A percentile compares a stretch with the other conserved stretches of the same genome.
Conservation (phyloP, 53 echinoderm and acorn worm species). For the Astropecten irregularis region DNA sequence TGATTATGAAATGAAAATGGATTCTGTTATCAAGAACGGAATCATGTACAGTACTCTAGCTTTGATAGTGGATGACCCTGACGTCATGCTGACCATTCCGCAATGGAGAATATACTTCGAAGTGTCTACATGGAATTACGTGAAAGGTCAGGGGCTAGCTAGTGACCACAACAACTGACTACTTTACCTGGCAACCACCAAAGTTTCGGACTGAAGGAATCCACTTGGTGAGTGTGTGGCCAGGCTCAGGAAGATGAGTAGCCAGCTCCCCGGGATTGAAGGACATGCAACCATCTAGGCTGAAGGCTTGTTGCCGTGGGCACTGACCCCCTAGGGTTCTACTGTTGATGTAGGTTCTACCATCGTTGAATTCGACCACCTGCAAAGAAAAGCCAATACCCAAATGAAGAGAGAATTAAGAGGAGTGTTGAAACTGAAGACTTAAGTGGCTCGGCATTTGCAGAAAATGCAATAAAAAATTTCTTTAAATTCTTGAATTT, state of each 20-base stretch:
- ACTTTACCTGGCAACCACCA: constrained; percentile 98
- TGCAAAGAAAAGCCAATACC: constrained; percentile 21
- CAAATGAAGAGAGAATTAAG: background rate
- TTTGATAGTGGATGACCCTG: no score
- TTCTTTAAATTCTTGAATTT: no score
- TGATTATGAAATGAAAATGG: no score
- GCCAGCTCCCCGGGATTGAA: constrained; percentile 66
- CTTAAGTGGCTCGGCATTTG: no score
- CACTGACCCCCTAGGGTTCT: constrained; percentile 65
- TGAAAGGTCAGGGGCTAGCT: no score
- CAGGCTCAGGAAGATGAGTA: constrained; percentile 75
- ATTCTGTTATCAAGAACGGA: no score
- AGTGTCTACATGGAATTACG: no score
- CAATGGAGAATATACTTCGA: no score
- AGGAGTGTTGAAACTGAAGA: background rate
- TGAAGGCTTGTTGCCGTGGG: constrained; percentile 79
- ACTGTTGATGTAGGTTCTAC: constrained; percentile 82
- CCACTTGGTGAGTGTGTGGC: constrained; percentile 71
- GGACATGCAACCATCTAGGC: constrained; percentile 62
- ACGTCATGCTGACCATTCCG: no score
- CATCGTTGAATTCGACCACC: constrained; percentile 84
- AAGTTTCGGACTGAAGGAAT: constrained; percentile 80
- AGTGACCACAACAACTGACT: no score
- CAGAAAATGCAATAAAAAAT: no score
- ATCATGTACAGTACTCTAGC: no score